Conservation (phyloP, 2,113 vertebrate genomes). For the Bufo bufo region DNA sequence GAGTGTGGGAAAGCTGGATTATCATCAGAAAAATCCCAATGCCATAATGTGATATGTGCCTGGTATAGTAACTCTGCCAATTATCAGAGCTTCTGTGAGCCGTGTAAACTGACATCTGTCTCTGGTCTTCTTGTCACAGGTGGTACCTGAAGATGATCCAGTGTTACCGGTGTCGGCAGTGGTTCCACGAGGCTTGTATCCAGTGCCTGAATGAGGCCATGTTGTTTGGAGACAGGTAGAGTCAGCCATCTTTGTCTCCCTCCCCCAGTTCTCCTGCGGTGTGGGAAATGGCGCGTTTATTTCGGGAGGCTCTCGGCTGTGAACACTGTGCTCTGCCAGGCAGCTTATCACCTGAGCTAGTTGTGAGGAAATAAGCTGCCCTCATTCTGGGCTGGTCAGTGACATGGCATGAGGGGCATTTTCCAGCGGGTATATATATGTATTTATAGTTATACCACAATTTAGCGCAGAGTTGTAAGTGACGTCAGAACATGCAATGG, state of each 20-base stretch:
- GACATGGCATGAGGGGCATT: too few species aligned
- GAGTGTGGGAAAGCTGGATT: not conserved
- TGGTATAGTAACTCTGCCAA: too few species aligned
- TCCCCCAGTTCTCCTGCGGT: not conserved
- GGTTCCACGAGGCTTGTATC: conserved; percentile 97
- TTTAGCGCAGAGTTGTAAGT: too few species aligned
- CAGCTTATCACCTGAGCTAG: not conserved
- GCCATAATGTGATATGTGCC: too few species aligned
- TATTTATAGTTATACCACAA: too few species aligned
- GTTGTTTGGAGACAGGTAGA: conserved; percentile 92
- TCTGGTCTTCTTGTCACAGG: conserved; percentile 66
- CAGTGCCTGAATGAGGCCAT: conserved; percentile 92
- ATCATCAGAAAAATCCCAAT: not conserved
- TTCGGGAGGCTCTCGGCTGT: not conserved
- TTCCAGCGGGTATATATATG: too few species aligned
- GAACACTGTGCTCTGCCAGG: not conserved
- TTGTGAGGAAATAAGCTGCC: not conserved
- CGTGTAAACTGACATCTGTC: too few species aligned
- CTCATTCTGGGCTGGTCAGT: too few species aligned
- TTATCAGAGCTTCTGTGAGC: too few species aligned
- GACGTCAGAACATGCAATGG: not conserved
- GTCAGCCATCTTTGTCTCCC: not conserved
- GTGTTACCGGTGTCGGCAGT: conserved; percentile 89
- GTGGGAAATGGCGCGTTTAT: too few species aligned
- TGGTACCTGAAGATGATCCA: conserved; percentile 99